Base-by-base conservation (phyloP, 1,140 invertebrate genomes). In the Leptopilina boulardi region DNA sequence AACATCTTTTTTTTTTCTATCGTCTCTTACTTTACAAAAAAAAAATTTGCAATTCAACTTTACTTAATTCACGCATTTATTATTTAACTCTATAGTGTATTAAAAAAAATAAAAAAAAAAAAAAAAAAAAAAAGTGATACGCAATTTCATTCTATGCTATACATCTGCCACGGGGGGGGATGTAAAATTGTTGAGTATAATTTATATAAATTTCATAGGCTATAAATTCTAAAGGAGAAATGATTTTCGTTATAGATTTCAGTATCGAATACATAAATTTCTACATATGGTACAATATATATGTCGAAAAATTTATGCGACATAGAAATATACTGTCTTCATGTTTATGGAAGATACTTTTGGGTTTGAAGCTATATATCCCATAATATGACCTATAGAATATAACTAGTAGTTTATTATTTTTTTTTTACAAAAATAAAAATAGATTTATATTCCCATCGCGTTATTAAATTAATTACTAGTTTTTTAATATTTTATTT, bases 261-360 rank as follows among this genome's bases (percentile, higher is more conserved):
- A 51, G 47, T 51, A 51, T 51, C 47, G 47, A 51, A 51, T 51
- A 51, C 47, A 51, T 51, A 51, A 51, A 51, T 51, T 51, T 51
- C 18, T 51, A 51, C 47, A 51, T 51, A 51, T 51, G 47, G 47
- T n/a, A 51, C 47, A 51, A n/a, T 51, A 51, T 51, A 44, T 44
- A 44, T 44, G 47, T 51, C 47, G 15, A 51, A 51, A 51, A 51
- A 51, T 51, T 51, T 51, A 51, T 51, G 47, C 47, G 47, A 51
- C 47, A 51, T 51, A 51, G 47, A 51, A 18, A 51, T 51, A 51
- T 51, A 51, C 47, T 51, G 47, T 51, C 47, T 51, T 51, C 47
- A 51, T 51, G 47, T 51, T 51, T 51, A 51, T 51, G 47, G 47
- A 51, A 51, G n/a, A 51, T 51, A 51, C 13, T 51, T 51, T 51